Evolutionary conservation across 2,888 invertebrate species (phyloP).

Genomic region (Temnothorax rugatulus): DNA sequence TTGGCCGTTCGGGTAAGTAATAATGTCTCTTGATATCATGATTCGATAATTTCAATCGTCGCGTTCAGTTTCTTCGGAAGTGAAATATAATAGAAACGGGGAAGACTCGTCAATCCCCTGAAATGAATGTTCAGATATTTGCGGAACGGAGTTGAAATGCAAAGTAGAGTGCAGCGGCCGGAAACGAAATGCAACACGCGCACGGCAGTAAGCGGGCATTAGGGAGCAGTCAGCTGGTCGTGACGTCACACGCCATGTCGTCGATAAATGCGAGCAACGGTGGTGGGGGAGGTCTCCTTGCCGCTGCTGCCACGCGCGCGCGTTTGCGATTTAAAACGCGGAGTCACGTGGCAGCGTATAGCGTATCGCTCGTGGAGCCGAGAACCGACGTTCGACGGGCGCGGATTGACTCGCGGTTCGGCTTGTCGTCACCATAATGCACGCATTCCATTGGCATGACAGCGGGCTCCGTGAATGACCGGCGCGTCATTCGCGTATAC

Average conservation of each 20-base stretch:
- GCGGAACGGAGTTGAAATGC: neutral
- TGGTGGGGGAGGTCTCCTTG: constrained; percentile 58
- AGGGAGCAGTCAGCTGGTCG: constrained; percentile 83
- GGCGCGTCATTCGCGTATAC: constrained; percentile 80
- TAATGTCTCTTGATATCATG: neutral
- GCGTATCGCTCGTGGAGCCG: constrained; percentile 70
- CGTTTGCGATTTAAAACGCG: constrained; percentile 80
- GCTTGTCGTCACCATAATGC: constrained; percentile 69
- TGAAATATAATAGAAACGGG: neutral
- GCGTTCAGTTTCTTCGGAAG: neutral
- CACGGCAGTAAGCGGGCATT: constrained; percentile 66
- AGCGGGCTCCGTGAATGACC: constrained; percentile 84
- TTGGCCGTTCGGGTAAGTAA: neutral
- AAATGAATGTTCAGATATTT: constrained; percentile 11
- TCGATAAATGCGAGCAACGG: constrained; percentile 35
- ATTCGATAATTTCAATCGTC: neutral
- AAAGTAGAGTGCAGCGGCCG: neutral
- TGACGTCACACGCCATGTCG: constrained; percentile 81
- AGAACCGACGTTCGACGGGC: constrained; percentile 62
- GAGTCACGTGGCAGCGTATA: constrained; percentile 85
- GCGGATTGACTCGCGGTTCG: constrained; percentile 60
- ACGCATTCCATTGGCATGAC: constrained; percentile 84
- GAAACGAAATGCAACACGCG: constrained; percentile 14
- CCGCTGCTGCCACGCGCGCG: constrained; percentile 55
- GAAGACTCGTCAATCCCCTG: neutral